Conservation (phyloP, 1,140 invertebrate genomes). For the Platyura marginata region DNA sequence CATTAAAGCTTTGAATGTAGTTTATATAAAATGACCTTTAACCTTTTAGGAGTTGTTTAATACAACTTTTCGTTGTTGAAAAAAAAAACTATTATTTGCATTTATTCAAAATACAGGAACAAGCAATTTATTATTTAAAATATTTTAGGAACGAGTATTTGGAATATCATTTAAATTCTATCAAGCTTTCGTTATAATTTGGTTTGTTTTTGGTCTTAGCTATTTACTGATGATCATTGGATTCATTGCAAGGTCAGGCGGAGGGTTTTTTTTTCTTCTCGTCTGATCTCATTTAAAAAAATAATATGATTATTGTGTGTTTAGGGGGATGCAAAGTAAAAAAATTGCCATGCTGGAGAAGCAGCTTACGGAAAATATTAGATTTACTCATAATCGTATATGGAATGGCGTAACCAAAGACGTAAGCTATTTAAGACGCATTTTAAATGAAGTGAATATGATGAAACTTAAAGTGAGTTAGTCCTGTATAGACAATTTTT, state of each 20-base stretch:
- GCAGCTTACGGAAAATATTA: conserved; percentile 50
- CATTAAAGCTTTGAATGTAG: too few relatives aligned
- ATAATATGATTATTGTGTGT: conserved; percentile 2
- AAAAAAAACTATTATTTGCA: too few relatives aligned
- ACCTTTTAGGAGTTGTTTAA: too few relatives aligned
- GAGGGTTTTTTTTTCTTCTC: not conserved
- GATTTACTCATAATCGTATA: conserved; percentile 56
- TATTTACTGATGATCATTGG: conserved; percentile 83
- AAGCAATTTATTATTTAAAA: too few relatives aligned
- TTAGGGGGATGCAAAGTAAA: conserved; percentile 37
- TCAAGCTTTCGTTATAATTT: conserved; percentile 32
- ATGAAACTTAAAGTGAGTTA: conserved; percentile 65
- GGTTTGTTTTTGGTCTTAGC: conserved; percentile 80
- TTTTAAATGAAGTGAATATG: conserved; percentile 60
- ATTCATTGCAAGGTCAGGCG: conserved; percentile 47
- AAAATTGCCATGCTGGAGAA: conserved; percentile 53
- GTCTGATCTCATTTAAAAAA: too few relatives aligned
- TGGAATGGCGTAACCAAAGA: conserved; percentile 59
- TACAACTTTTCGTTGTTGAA: too few relatives aligned
- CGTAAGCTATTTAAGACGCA: conserved; percentile 46
- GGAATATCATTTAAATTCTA: conserved; percentile 22
- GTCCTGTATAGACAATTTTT: too few relatives aligned
- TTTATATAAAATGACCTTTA: too few relatives aligned
- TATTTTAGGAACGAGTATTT: conserved; percentile 15
- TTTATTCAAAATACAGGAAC: too few relatives aligned